Evolutionary conservation across 2,888 invertebrate species (phyloP), one percentile per base, ranked within the genome.

Genomic region (Nebria brevicollis): DNA sequence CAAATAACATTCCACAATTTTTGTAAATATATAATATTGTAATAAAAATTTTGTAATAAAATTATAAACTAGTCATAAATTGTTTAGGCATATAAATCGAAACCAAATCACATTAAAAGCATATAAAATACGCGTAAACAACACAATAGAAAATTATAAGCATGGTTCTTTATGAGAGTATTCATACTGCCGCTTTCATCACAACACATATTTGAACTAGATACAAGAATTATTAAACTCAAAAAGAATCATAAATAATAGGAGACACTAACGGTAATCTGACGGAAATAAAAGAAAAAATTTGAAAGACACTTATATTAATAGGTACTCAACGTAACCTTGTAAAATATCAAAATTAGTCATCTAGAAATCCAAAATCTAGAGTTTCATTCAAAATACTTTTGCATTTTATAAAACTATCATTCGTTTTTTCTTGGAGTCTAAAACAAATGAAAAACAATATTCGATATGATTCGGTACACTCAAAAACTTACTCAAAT

Each of bases 321-420:
- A 54, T 54, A n/a, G n/a, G n/a, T n/a, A 54, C 5, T 54, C 8
- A 1, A 11, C 2, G 6, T 54, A 2, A 54, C 4, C 8, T 11
- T 54, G 11, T 54, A 54, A 25, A 26, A 26, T 26, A 72, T n/a
- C 1, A 72, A 26, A 72, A 26, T 75, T 54, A 43, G n/a, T 81
- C 82, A 13, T 82, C 20, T 42, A 82, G 75, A 77, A 82, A 82
- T 54, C 74, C 73, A 68, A 82, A 82, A 77, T 81, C 77, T 11
- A 82, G 54, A 65, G 15, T 25, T 66, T 82, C 82, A 25, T 54
- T 81, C 43, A 82, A n/a, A 75, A 82, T 82, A 76, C 78, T 78
- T 76, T 82, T 81, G 43, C 79, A 82, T 54, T 83, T 81, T 43
- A 74, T 75, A 75, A 83, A 81, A 74, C 82, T 82, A 70, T 83